Conservation (phyloP, 2,113 vertebrate species). For the Centropus bengalensis region DNA sequence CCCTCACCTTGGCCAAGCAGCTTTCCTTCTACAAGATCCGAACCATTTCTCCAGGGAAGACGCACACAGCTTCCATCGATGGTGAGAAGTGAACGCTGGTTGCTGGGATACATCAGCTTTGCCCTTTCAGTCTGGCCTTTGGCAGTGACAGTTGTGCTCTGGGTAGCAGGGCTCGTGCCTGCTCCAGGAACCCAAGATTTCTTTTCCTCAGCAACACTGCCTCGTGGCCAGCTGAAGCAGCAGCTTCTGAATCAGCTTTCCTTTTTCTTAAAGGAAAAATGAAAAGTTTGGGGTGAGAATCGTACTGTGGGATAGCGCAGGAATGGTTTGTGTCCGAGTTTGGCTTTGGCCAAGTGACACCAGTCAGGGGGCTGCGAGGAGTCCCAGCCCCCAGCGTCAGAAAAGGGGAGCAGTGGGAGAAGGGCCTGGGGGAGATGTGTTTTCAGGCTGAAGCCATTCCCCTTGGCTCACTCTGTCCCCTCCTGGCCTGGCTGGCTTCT, state of each 20-base stretch:
- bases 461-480: not conserved
- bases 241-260: not conserved
- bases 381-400: not conserved
- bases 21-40: constrained; percentile 92
- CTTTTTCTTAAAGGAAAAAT: not conserved
- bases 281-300: not conserved
- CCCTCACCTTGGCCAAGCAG: constrained; percentile 92
- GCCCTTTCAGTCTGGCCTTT: not conserved
- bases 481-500: not conserved
- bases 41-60: constrained; percentile 89
- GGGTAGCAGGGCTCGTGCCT: not conserved
- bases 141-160: not conserved
- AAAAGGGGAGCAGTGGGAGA: not conserved
- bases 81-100: constrained; percentile 75
- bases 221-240: constrained; percentile 9
- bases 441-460: not conserved
- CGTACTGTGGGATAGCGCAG: not conserved
- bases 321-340: not conserved
- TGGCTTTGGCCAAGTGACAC: not conserved
- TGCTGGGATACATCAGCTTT: not conserved
- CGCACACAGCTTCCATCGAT: constrained; percentile 94
- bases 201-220: not conserved
- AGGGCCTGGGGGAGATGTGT: not conserved
- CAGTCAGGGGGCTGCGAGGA: not conserved
- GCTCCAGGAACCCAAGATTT: not conserved